phyloP scores from a whole-genome alignment of 2,113 vertebrate species.

The Malurus elegans region DNA sequence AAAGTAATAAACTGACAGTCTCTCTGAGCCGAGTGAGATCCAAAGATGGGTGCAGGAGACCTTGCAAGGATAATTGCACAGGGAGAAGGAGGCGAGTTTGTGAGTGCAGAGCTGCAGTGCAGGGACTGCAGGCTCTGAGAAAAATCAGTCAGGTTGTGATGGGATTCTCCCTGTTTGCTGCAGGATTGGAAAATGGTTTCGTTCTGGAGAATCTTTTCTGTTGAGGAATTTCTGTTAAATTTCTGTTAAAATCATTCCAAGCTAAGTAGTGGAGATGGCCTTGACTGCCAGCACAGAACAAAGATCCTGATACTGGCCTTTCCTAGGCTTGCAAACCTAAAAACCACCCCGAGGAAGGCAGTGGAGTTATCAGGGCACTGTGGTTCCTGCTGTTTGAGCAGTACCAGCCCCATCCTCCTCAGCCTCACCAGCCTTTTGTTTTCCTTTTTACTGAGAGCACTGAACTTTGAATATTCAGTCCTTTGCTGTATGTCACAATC shows the following conservation, averaged over 20 bases:
- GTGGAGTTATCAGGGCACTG: neutral
- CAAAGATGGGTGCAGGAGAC: neutral
- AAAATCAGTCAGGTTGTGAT: neutral
- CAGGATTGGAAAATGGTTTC: neutral
- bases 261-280: neutral
- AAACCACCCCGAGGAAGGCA: accelerated
- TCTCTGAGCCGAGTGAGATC: neutral
- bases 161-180: neutral
- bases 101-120: neutral
- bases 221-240: neutral
- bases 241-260: neutral
- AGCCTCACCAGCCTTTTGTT: neutral
- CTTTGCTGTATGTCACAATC: neutral
- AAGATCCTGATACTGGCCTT: neutral
- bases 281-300: neutral
- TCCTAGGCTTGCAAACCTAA: neutral
- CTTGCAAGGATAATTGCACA: neutral
- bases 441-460: neutral
- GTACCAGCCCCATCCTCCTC: neutral
- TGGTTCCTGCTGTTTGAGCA: neutral
- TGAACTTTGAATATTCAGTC: neutral
- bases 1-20: neutral
- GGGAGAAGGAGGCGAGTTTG: neutral
- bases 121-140: neutral
- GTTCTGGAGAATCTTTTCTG: neutral